These are phyloP conservation scores for Dolomedes plantarius DNA, from an alignment of 2,888 invertebrate species.

Conservation along the genomic window DNA sequence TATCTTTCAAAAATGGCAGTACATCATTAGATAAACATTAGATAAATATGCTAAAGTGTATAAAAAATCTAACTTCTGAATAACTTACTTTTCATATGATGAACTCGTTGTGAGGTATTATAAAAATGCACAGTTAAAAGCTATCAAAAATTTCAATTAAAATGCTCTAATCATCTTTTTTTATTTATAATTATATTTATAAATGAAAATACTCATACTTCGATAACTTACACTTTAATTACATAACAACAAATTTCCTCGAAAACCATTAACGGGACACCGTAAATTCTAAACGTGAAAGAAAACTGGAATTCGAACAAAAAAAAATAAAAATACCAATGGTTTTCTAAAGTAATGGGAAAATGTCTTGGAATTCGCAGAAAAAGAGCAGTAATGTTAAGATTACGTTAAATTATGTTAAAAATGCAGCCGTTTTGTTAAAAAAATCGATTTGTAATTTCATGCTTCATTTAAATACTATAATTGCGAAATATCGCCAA, in stretches of 20 bases:
- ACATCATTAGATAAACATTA: too few species aligned
- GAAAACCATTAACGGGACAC: neutral
- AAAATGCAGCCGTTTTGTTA: neutral
- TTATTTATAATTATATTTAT: too few species aligned
- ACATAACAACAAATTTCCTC: neutral
- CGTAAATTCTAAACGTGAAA: neutral
- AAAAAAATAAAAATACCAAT: neutral
- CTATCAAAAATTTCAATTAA: too few species aligned
- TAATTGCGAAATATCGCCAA: neutral
- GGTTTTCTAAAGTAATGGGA: neutral
- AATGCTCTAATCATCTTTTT: too few species aligned
- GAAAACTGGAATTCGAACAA: neutral
- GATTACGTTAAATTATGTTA: neutral
- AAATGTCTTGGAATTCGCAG: neutral
- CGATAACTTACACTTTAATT: too few species aligned
- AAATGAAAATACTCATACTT: too few species aligned
- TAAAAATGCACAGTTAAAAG: too few species aligned
- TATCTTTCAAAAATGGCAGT: too few species aligned
- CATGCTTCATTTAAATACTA: neutral
- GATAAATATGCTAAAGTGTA: too few species aligned
- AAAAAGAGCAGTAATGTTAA: neutral
- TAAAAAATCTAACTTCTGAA: too few species aligned
- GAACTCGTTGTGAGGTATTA: too few species aligned
- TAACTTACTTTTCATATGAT: too few species aligned
- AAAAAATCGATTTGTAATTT: conserved; percentile 5